Base-by-base conservation (phyloP, 2,113 vertebrate genomes). In the Lophius piscatorius region DNA sequence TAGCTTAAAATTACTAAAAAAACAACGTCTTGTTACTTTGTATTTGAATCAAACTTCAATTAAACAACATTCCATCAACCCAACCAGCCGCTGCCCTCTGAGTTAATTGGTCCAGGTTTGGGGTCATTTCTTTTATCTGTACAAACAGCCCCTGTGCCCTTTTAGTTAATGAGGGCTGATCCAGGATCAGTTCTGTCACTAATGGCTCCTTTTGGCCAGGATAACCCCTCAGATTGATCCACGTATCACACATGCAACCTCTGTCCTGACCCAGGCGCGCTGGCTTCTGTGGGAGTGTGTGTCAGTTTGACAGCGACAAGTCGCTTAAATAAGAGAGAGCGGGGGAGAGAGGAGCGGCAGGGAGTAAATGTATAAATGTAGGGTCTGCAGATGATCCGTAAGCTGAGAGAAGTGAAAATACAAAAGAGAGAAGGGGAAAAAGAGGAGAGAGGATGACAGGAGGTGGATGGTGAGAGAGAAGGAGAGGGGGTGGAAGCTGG, bases 161-260 rank as follows among this genome's bases (percentile, higher is more conserved):
- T 86, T 80, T 60, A 84, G 80, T 87, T 86, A 87, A 89, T 89
- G 85, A 89, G 84, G 58, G 63, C 68, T 82, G 80, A 87, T 85
- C 80, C 77, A 12, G 82, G 81, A 84, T 85, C 79, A 85, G 58
- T 50, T 76, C 50, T 84, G 80, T 80, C 80, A 80, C 79, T 80
- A 87, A 85, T 81, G 55, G 74, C 75, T 78, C 60, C 18, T 61
- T 79, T 82, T 86, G 67, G 55, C 80, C 57, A 55, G 75, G 74
- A 70, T 76, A 80, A 77, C 80, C 78, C 68, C 66, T 24, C 14
- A 1, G 60, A 89, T 78, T 85, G 82, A 88, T 87, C 82, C 41
- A 6, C 60, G 35, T 62, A 60, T 84, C 80, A 70, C 81, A 65
- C 58, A 67, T 52, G 64, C 61, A 76, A 45, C 62, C 67, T 47